Base-by-base conservation (phyloP, 2,113 vertebrate species). In the Stigmatopora nigra region DNA sequence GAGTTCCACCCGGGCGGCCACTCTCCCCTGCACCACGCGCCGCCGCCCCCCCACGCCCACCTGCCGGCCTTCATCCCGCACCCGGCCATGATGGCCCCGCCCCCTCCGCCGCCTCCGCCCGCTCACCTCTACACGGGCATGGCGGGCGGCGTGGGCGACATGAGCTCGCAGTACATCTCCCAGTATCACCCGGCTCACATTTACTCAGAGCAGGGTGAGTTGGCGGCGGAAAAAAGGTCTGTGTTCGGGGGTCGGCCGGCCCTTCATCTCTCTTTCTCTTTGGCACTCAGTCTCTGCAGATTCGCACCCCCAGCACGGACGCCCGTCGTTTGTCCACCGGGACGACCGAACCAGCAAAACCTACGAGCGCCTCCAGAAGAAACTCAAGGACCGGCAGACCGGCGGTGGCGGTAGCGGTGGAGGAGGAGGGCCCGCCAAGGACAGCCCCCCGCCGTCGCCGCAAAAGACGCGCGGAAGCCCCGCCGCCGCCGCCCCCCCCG, bases 311-410 rank as follows among this genome's bases (percentile, higher is more conserved):
- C 87, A 88, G 80, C 96, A 98, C 48, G 94, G 93, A 81, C 93
- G 95, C 71, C 90, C 91, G 16, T 88, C 88, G 71, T 95, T 95
- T 55, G 91, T 85, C 59, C 89, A 91, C 75, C 74, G 95, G 90
- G 95, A 98, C 7, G 96, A 99, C 87, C 91, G 96, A 84, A 92
- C 94, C 66, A 94, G 86, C 88, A 99, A 99, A 92, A 94, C 94
- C 0, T 94, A 94, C 0, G 95, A 97, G 83, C 93, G 96, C 41
- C 90, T 98, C 74, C 96, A 98, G 86, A 98, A 97, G 80, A 99
- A 97, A 76, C 86, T 98, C 64, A 98, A 98, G 81, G 96, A 98
- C 61, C 89, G 95, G 22, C 95, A 98, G 64, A 3, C 25, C 25
- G 25, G 25, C 25, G 25, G 25, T 31, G 25, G 25, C 25, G 25